Percentiles rank a stretch among this genome's conserved stretches.
Conservation (phyloP, 2,888 invertebrate species). For the Colletes collaris region DNA sequence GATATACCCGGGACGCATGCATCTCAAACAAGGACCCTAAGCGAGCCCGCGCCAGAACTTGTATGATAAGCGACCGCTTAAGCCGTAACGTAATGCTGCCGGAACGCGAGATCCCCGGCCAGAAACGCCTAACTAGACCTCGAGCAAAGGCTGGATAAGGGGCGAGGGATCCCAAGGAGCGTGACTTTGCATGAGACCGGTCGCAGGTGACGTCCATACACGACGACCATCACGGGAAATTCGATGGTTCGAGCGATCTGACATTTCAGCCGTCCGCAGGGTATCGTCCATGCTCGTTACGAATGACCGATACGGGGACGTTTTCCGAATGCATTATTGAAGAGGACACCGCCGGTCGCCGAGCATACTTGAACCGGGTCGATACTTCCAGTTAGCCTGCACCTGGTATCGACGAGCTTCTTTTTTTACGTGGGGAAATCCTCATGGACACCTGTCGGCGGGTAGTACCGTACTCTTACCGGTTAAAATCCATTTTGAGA, state of each 20-base stretch:
- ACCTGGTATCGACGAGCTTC: constrained; percentile 74
- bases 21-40: background rate
- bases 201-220: background rate
- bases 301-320: constrained; percentile 59
- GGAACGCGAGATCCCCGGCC: background rate
- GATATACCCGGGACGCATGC: constrained; percentile 4
- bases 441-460: too few species aligned
- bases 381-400: constrained; percentile 71
- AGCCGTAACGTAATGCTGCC: constrained; percentile 2
- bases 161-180: constrained; percentile 1
- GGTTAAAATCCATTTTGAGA: too few species aligned
- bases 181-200: background rate
- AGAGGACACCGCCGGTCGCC: constrained; percentile 52
- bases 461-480: too few species aligned
- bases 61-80: constrained; percentile 17
- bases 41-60: background rate
- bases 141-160: constrained; percentile 15
- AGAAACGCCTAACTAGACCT: background rate
- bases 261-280: background rate
- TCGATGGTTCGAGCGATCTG: background rate
- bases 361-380: constrained; percentile 68
- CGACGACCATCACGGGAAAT: constrained; percentile 4
- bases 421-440: too few species aligned
- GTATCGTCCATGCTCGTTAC: constrained; percentile 57
- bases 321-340: constrained; percentile 72